Conservation (phyloP, 2,888 invertebrate species). For the Mesorhabditis spiculigera region DNA sequence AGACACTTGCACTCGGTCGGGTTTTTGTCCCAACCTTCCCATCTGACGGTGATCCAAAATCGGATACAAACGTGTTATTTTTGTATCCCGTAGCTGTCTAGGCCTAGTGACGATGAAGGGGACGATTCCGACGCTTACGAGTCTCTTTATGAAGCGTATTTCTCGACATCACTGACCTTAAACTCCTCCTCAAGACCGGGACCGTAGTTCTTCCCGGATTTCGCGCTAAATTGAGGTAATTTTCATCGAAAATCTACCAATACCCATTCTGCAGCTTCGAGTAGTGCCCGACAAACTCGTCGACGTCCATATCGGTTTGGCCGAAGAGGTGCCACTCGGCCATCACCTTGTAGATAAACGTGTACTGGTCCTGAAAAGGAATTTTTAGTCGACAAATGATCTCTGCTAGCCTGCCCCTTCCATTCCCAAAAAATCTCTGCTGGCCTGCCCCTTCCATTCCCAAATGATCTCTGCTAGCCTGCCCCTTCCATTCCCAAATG, state of each 20-base stretch:
- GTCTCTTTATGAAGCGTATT: no score
- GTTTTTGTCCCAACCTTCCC: no score
- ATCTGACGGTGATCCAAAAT: no score
- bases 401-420: not conserved
- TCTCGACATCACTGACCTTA: slow-evolving; percentile 7
- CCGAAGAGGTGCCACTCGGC: slow-evolving; percentile 88
- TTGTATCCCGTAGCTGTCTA: no score
- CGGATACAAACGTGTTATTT: no score
- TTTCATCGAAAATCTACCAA: not conserved
- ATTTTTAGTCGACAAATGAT: not conserved
- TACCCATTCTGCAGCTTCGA: not conserved
- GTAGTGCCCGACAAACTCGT: slow-evolving; percentile 28
- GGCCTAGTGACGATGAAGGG: no score
- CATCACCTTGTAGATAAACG: slow-evolving; percentile 87
- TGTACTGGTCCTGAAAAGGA: slow-evolving; percentile 79
- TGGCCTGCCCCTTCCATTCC: no score
- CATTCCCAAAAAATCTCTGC: slow-evolving; percentile 61
- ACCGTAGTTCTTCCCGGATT: no score
- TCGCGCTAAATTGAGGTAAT: no score
- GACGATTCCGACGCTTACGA: no score
- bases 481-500: slow-evolving; percentile 62
- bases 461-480: no score
- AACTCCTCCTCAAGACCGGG: slow-evolving; percentile 7
- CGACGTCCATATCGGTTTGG: slow-evolving; percentile 73
- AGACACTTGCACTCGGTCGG: no score